phyloP scores from a whole-genome alignment of 2,113 vertebrate genomes.

The Bubo bubo region DNA sequence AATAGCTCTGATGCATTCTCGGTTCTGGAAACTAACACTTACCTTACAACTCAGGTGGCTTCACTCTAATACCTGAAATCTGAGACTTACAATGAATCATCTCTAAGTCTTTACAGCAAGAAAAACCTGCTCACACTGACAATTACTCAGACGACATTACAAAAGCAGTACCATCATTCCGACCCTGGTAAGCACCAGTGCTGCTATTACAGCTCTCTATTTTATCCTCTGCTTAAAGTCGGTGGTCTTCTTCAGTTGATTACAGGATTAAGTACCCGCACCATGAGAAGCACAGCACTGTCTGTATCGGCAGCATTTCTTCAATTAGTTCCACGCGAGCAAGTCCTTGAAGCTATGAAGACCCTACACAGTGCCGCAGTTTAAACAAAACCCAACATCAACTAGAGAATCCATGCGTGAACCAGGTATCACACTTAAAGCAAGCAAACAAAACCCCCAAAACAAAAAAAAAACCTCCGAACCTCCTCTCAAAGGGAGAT shows the following conservation, averaged over 20 bases:
- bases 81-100: not conserved
- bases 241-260: not conserved
- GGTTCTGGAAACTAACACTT: not conserved
- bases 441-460: not conserved
- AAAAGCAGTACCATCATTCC: not conserved
- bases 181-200: not conserved
- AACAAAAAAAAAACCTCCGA: not conserved
- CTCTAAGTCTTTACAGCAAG: not conserved
- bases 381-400: not conserved
- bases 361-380: not conserved
- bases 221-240: not conserved
- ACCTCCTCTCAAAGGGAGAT: not conserved
- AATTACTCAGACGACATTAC: not conserved
- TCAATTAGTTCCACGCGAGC: not conserved
- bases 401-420: not conserved
- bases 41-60: not conserved
- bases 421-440: not conserved
- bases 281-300: not conserved
- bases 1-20: rapidly evolving
- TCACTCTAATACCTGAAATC: not conserved
- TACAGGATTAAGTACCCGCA: not conserved
- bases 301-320: not conserved
- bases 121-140: not conserved
- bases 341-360: not conserved
- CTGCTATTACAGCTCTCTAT: not conserved